Evolutionary conservation across 2,113 vertebrate genomes (phyloP), one percentile per base, ranked within the genome.

Genomic region (Tyrannus savana): DNA sequence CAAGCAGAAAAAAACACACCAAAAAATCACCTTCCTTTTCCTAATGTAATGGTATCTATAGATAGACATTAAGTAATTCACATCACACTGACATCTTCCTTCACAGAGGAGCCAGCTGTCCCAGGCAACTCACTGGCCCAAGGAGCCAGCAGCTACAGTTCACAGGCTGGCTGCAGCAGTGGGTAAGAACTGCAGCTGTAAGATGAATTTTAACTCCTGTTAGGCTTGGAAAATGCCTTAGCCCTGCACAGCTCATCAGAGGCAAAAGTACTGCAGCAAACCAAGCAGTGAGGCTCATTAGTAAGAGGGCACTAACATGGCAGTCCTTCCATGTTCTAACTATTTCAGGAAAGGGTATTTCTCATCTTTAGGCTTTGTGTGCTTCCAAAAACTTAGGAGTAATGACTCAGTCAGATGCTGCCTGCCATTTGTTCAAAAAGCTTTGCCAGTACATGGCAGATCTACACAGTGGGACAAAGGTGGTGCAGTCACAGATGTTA

Each of bases 401-500:
- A 80, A 71, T 8, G 37, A n/a, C 19, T 85, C 58, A 68, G 49
- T 39, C 30, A 82, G 71, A 60, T 56, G 27, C 56, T 63, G 55
- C 30, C 42, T 63, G 56, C 22, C n/a, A 35, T 50, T 77, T 78
- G 39, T 33, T 47, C 18, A 11, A n/a, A n/a, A 19, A 75, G 64
- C 41, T 88, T 50, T 88, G 49, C 49, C 86, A 80, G 67, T n/a
- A 12, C 14, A 3, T 12, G 21, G 27, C 11, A 44, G 27, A 58
- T 42, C 10, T 56, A 42, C 33, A 16, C 47, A 78, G 53, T 21
- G 64, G 49, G 63, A 77, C 49, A 18, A 56, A 84, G 50, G 46
- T 1, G 2, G 42, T 12, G n/a, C 14, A 37, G 55, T 6, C 2
- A 1, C 2, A 6, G 28, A 59, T 2, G 19, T 44, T 42, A n/a